Conservation (phyloP, 2,888 invertebrate genomes). For the Peribatodes rhomboidaria region DNA sequence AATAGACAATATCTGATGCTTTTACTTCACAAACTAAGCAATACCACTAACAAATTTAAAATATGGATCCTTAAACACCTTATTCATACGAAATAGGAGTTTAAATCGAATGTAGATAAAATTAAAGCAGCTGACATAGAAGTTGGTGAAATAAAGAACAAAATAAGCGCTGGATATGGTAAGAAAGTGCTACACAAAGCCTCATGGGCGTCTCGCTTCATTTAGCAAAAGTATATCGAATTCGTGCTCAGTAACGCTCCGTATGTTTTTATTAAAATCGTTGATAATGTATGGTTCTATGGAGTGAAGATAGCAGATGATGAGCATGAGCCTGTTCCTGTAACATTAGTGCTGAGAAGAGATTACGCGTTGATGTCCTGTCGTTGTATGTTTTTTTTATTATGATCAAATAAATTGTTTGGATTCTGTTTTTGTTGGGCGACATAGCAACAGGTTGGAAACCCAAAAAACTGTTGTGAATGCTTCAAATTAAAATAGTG, state of each 20-base stretch:
- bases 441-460: no score
- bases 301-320: background rate
- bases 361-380: background rate
- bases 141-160: constrained; percentile 55
- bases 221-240: constrained; percentile 85
- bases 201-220: constrained; percentile 80
- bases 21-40: constrained; percentile 44
- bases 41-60: background rate
- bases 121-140: constrained; percentile 40
- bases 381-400: no score
- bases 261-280: constrained; percentile 74
- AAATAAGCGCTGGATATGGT: constrained; percentile 64
- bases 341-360: background rate
- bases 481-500: no score
- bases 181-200: constrained; percentile 57
- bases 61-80: constrained; percentile 8
- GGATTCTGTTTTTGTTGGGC: no score
- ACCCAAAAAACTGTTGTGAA: no score
- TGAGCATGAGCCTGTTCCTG: constrained; percentile 7
- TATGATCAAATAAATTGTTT: no score
- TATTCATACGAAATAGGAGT: constrained; percentile 46
- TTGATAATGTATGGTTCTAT: constrained; percentile 44
- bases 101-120: constrained; percentile 37
- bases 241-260: constrained; percentile 72
- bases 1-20: constrained; percentile 70